Evolutionary conservation across 2,888 invertebrate genomes (phyloP).

Genomic region (Caradrina clavipalpis): DNA sequence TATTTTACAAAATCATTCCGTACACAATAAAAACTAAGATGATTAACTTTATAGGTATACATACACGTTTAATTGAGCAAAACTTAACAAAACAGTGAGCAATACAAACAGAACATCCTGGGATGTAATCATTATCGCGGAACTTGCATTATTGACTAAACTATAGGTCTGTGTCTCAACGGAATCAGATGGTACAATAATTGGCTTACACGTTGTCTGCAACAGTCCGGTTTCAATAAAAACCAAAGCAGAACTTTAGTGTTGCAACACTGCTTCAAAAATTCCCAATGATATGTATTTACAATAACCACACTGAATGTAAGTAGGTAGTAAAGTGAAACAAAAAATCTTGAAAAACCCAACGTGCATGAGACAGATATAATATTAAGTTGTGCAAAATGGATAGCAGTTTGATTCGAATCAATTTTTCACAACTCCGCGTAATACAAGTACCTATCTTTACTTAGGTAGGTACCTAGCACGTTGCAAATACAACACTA

Average conservation of each 20-base stretch:
- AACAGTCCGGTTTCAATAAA: constrained; percentile 63
- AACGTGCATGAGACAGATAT: constrained; percentile 60
- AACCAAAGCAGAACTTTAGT: constrained; percentile 59
- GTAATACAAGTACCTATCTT: constrained; percentile 62
- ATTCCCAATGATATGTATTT: constrained; percentile 87
- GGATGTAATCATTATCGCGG: constrained; percentile 55
- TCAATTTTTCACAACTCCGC: constrained; percentile 71
- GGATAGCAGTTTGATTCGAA: constrained; percentile 55
- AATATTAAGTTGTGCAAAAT: constrained; percentile 67
- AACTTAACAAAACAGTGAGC: constrained; percentile 90
- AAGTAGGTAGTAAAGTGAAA: constrained; percentile 48
- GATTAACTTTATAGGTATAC: constrained; percentile 82
- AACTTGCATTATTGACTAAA: constrained; percentile 45
- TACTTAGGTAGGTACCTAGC: constrained; percentile 79
- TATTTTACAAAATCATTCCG: constrained; percentile 81
- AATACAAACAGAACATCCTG: constrained; percentile 81
- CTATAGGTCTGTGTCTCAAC: constrained; percentile 31
- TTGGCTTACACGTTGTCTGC: constrained; percentile 36
- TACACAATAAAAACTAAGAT: constrained; percentile 78
- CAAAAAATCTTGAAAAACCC: constrained; percentile 51
- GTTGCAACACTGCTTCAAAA: constrained; percentile 81
- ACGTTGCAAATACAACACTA: constrained; percentile 84
- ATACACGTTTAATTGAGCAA: constrained; percentile 89
- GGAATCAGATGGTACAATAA: constrained; percentile 43
- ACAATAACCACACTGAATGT: constrained; percentile 80